Conservation (phyloP, 2,113 vertebrate genomes). For the Ia io region DNA sequence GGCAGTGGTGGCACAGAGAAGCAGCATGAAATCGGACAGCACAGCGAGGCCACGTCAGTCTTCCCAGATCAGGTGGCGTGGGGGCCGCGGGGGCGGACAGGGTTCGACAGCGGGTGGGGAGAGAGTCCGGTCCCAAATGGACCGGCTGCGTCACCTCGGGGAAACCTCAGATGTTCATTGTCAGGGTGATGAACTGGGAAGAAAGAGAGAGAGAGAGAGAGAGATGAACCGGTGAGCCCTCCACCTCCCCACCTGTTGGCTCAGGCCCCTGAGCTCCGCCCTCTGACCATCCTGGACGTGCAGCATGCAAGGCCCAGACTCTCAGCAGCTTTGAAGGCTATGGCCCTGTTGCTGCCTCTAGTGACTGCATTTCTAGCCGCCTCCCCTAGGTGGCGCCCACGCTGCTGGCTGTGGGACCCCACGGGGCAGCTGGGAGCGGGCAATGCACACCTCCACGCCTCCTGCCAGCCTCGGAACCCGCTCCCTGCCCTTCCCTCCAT, state of each 20-base stretch:
- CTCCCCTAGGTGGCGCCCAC: too few relatives aligned
- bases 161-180: constrained; percentile 64
- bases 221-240: background rate
- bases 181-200: constrained; percentile 60
- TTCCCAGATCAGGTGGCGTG: background rate
- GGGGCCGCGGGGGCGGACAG: too few relatives aligned
- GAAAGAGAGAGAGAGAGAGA: background rate
- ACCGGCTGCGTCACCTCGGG: background rate
- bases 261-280: background rate
- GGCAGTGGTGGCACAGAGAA: background rate
- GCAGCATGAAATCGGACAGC: background rate
- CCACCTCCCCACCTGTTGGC: background rate
- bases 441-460: too few relatives aligned
- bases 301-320: background rate
- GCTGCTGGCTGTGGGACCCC: too few relatives aligned
- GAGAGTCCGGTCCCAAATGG: too few relatives aligned
- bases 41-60: background rate
- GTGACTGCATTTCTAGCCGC: too few relatives aligned
- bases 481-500: too few relatives aligned
- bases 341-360: too few relatives aligned
- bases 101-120: rapidly evolving
- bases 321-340: too few relatives aligned
- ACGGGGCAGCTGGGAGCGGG: too few relatives aligned
- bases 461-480: too few relatives aligned
- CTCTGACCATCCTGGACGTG: background rate